A percentile compares a stretch with the other conserved stretches of the same genome.
Conservation (phyloP, 2,888 invertebrate species). For the Pelosia muscerda region DNA sequence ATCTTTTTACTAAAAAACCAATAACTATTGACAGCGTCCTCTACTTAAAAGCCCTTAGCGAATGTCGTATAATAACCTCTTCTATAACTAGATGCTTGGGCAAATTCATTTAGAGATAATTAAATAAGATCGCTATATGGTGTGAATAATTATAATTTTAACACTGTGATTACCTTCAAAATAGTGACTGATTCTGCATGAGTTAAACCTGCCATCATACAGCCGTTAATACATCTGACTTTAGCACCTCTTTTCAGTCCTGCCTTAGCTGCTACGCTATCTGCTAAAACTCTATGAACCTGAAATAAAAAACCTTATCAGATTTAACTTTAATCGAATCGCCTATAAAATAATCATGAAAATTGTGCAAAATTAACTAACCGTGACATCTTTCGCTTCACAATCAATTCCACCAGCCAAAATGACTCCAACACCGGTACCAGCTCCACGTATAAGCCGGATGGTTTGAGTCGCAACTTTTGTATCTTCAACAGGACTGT, state of each 20-base stretch:
- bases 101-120: background rate
- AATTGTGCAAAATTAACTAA: conserved; percentile 71
- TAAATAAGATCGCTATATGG: background rate
- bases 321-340: background rate
- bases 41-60: background rate
- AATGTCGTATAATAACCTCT: background rate
- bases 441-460: conserved; percentile 74
- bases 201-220: conserved; percentile 92
- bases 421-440: conserved; percentile 93
- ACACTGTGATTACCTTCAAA: conserved; percentile 89
- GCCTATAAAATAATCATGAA: background rate
- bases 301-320: conserved; percentile 62
- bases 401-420: conserved; percentile 96
- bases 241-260: conserved; percentile 96
- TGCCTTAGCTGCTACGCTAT: conserved; percentile 95
- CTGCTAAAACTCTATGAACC: conserved; percentile 95
- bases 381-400: conserved; percentile 96
- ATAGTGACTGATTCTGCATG: conserved; percentile 95
- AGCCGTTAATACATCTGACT: conserved; percentile 95
- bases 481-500: conserved; percentile 50
- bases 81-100: background rate
- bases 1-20: too few relatives aligned
- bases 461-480: conserved; percentile 68
- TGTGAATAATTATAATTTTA: background rate
- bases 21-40: too few relatives aligned